Conservation (phyloP, 2,888 invertebrate genomes). For the Hirtodrosophila alboralis region DNA sequence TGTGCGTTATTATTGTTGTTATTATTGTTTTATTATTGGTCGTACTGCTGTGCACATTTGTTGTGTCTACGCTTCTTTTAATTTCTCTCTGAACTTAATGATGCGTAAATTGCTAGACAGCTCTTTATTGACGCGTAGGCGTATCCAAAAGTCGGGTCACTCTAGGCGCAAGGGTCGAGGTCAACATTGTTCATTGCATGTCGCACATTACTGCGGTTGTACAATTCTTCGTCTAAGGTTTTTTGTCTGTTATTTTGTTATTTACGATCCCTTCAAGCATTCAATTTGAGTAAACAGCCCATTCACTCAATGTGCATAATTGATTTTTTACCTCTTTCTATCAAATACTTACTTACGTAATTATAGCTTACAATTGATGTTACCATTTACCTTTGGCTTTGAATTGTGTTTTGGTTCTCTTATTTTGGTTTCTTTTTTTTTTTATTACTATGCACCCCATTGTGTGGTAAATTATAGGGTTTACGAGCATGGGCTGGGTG, state of each 20-base stretch:
- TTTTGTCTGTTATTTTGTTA: constrained; percentile 6
- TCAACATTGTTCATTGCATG: constrained; percentile 38
- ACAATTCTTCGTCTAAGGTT: constrained; percentile 17
- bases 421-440: too few relatives aligned
- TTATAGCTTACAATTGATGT: constrained; percentile 63
- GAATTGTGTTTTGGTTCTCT: constrained; percentile 16
- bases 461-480: constrained; percentile 63
- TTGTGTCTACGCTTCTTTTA: constrained; percentile 44
- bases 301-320: constrained; percentile 56
- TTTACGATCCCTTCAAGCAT: constrained; percentile 10
- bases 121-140: constrained; percentile 50
- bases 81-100: constrained; percentile 66
- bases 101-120: constrained; percentile 68
- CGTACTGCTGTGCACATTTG: constrained; percentile 32
- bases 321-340: constrained; percentile 71
- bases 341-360: constrained; percentile 53
- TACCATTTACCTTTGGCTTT: constrained; percentile 49
- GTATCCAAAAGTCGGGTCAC: constrained; percentile 25
- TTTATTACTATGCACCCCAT: constrained; percentile 39
- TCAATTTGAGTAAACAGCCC: constrained; percentile 36
- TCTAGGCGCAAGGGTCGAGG: constrained; percentile 60
- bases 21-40: constrained; percentile 59
- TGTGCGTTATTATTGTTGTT: constrained; percentile 22
- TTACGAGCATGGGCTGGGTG: constrained; percentile 27
- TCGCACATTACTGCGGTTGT: constrained; percentile 18